A percentile compares a stretch with the other conserved stretches of the same genome.
Conservation (phyloP, 2,113 vertebrate genomes). For the Cyanoramphus novaezelandiae region DNA sequence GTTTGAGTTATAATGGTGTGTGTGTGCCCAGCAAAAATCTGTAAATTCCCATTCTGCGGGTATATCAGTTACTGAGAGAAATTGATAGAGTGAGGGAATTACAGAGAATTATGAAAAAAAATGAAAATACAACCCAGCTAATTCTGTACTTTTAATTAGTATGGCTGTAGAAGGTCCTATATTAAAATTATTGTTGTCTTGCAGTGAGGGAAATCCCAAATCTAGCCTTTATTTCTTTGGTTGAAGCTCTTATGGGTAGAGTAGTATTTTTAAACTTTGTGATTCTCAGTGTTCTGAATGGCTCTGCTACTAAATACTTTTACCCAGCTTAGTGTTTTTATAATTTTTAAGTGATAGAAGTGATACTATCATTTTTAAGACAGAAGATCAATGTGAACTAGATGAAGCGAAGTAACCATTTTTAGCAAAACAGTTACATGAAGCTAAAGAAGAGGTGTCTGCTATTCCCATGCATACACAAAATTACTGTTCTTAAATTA, state of each 20-base stretch:
- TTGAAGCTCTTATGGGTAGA: background rate
- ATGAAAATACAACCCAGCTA: background rate
- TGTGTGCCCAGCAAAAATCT: rapidly evolving
- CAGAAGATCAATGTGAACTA: background rate
- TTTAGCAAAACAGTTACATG: background rate
- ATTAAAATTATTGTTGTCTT: background rate
- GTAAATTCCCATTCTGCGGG: background rate
- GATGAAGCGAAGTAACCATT: background rate
- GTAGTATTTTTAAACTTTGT: background rate
- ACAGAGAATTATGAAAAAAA: background rate
- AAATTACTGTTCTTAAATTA: background rate
- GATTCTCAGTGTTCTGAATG: background rate
- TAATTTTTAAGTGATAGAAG: background rate
- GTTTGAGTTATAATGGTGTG: background rate
- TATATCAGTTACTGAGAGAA: background rate
- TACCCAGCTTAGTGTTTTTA: background rate
- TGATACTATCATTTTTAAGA: background rate
- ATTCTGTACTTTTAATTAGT: background rate
- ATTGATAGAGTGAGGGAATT: background rate
- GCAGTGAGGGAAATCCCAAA: background rate
- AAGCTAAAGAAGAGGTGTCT: background rate
- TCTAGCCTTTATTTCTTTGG: background rate
- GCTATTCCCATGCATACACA: background rate
- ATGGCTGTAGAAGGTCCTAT: background rate
- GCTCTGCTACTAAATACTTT: background rate